Percentiles rank a stretch among this genome's conserved stretches.
Conservation (phyloP, 1,140 invertebrate species). For the Papilio polytes region DNA sequence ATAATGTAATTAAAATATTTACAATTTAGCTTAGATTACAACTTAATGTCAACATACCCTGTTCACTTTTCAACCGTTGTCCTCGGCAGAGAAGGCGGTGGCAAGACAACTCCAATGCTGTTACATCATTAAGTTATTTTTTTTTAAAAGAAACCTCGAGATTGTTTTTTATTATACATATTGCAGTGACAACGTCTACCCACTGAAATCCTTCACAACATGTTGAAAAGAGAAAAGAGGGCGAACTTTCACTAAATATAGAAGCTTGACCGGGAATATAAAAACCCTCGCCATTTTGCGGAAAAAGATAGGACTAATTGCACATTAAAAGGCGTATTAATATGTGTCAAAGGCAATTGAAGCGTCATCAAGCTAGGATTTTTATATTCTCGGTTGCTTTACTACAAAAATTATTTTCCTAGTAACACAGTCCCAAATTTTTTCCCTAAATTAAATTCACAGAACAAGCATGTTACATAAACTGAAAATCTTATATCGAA, state of each 20-base stretch:
- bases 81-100: constrained; percentile 52
- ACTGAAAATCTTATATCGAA: constrained; percentile 46
- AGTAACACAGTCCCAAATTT: constrained; percentile 80
- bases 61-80: constrained; percentile 83
- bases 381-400: constrained; percentile 17
- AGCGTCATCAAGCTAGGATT: too few species aligned
- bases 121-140: not conserved
- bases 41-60: constrained; percentile 81
- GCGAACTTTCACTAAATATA: constrained; percentile 62
- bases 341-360: too few species aligned
- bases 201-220: constrained; percentile 63
- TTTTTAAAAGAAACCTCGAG: constrained; percentile 42
- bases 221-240: constrained; percentile 80
- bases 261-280: constrained; percentile 29
- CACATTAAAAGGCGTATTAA: too few species aligned
- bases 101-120: constrained; percentile 45
- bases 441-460: constrained; percentile 63
- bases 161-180: constrained; percentile 41
- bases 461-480: constrained; percentile 40
- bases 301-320: too few species aligned
- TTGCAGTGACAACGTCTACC: constrained; percentile 40
- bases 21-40: constrained; percentile 77
- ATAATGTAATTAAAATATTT: constrained; percentile 78
- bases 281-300: too few species aligned
- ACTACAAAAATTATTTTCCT: constrained; percentile 76